These are phyloP conservation scores for Rhinolophus sinicus DNA, from an alignment of 2,113 vertebrate species.

Conservation along the genomic window DNA sequence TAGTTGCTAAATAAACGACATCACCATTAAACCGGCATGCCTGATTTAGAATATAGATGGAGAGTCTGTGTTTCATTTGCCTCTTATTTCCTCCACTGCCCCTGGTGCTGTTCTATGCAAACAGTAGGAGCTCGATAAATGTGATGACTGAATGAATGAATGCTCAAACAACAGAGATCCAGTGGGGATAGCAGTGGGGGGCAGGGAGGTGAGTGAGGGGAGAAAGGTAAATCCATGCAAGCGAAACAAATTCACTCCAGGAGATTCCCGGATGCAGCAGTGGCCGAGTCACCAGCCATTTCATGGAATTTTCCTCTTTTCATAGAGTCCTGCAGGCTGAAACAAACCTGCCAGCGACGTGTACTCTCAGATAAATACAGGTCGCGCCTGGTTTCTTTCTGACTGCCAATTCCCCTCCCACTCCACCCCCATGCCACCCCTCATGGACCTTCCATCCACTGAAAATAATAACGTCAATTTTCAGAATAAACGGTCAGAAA, in stretches of 20 bases:
- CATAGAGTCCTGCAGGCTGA: background rate
- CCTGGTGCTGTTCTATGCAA: background rate
- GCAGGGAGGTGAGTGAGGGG: too few species aligned
- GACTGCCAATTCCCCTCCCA: background rate
- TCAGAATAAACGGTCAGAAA: slow-evolving; percentile 33
- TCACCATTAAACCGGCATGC: background rate
- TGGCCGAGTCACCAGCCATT: background rate
- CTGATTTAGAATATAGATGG: background rate
- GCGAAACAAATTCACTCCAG: background rate
- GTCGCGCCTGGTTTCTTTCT: background rate
- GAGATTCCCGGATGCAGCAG: background rate
- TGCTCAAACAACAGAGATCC: background rate
- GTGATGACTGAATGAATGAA: background rate
- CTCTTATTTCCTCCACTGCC: background rate
- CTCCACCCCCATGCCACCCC: background rate
- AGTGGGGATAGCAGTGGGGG: fast-evolving
- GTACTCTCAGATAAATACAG: background rate
- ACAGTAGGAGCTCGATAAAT: background rate
- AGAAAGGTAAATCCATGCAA: background rate
- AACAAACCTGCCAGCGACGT: background rate
- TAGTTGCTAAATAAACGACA: background rate
- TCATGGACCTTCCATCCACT: background rate
- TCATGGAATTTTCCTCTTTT: background rate
- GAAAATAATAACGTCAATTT: background rate
- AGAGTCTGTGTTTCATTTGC: fast-evolving